A percentile compares a stretch with the other conserved stretches of the same genome.
phyloP scores from a whole-genome alignment of 1,140 invertebrate genomes.

The Zaprionus inermis region DNA sequence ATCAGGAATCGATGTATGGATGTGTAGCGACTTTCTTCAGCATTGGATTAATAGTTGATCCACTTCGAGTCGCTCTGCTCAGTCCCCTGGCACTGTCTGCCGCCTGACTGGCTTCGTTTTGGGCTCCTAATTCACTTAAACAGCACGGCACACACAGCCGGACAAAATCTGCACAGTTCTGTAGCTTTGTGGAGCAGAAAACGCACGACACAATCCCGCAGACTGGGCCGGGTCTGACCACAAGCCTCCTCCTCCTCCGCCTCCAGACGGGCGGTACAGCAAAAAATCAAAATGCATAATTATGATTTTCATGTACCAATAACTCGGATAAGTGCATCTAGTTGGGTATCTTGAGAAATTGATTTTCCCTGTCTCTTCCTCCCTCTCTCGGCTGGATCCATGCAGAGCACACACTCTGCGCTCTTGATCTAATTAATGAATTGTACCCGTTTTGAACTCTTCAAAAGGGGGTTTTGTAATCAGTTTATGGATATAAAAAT shows the following conservation, averaged over 20 bases:
- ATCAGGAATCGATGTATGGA: slow-evolving; percentile 27
- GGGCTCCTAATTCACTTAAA: slow-evolving; percentile 77
- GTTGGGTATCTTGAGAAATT: slow-evolving; percentile 70
- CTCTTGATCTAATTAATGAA: slow-evolving; percentile 80
- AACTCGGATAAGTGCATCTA: slow-evolving; percentile 61
- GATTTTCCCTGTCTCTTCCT: slow-evolving; percentile 60
- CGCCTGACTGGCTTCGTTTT: slow-evolving; percentile 70
- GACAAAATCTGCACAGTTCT: slow-evolving; percentile 59
- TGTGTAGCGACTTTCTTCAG: slow-evolving; percentile 61
- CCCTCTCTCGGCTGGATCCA: slow-evolving; percentile 1
- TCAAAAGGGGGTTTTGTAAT: slow-evolving; percentile 71
- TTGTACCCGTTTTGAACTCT: slow-evolving; percentile 69
- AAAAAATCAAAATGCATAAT: slow-evolving; percentile 55
- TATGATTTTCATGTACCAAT: slow-evolving; percentile 82
- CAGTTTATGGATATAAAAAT: slow-evolving; percentile 55
- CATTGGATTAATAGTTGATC: slow-evolving; percentile 15
- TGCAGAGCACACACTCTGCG: slow-evolving; percentile 67
- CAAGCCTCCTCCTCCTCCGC: slow-evolving; percentile 10
- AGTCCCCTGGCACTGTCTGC: no score
- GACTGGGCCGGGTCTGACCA: slow-evolving; percentile 44
- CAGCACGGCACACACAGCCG: slow-evolving; percentile 41
- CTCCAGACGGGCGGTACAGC: not conserved
- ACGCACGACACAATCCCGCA: slow-evolving; percentile 62
- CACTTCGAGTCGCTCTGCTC: not conserved
- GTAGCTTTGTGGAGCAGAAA: slow-evolving; percentile 76